A percentile compares a stretch with the other conserved stretches of the same genome.
Conservation (phyloP, 1,140 invertebrate species). For the Mizuhopecten yessoensis region DNA sequence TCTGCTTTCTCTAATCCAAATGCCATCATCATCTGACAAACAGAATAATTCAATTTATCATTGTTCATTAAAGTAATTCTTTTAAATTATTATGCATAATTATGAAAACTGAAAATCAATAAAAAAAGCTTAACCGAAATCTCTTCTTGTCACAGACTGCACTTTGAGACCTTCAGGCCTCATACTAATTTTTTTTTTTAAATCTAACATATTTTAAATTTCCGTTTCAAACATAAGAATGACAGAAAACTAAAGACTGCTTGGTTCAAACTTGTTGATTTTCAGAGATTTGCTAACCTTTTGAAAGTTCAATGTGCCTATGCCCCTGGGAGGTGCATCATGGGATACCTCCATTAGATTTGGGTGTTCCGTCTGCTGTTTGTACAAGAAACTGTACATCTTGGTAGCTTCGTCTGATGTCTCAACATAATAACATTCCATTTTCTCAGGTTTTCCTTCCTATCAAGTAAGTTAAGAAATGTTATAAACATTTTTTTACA, state of each 20-base stretch:
- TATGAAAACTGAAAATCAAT: no score
- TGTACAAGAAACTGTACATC: constrained; percentile 72
- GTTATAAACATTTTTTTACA: neutral
- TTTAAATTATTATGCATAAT: no score
- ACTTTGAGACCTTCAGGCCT: no score
- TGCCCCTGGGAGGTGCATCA: constrained; percentile 56
- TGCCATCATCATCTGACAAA: constrained; percentile 63
- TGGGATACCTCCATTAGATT: constrained; percentile 61
- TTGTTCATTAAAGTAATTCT: no score
- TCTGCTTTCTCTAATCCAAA: constrained; percentile 60
- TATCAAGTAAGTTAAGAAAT: neutral
- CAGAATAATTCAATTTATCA: neutral
- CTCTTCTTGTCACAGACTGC: no score
- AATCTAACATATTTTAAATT: no score
- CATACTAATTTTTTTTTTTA: no score
- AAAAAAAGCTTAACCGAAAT: no score
- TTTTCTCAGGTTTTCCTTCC: constrained; percentile 57
- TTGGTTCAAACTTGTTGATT: no score
- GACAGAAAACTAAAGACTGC: no score
- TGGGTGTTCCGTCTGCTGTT: constrained; percentile 59
- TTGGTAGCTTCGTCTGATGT: constrained; percentile 74
- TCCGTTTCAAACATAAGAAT: no score
- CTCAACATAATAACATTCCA: constrained; percentile 66
- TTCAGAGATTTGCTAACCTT: constrained; percentile 62
- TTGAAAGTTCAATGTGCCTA: constrained; percentile 73